Base-by-base conservation (phyloP, 2,888 invertebrate genomes). In the Drosophila mettleri region DNA sequence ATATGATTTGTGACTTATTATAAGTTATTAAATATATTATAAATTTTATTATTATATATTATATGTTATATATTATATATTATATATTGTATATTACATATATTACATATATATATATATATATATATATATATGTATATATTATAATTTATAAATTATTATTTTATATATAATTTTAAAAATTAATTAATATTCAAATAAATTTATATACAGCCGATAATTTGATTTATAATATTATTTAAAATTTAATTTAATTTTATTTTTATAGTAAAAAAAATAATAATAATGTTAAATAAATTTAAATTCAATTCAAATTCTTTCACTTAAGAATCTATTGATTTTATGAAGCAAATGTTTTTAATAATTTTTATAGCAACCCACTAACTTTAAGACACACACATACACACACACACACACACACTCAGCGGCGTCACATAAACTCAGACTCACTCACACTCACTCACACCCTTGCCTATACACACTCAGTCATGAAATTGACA, bases 401-500 rank as follows among this genome's bases (percentile, higher is more conserved):
- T 10, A 3, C 20, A 20, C 38, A 20, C 18, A 36, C 38, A 18
- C 39, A 10, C 10, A 18, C 2, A 16, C 10, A 20, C 41, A 24
- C 18, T 18, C 10, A 38, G 4, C 18, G 3, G 4, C 18, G 3
- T 43, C 9, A 41, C 18, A 27, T 20, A n/a, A 41, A 59, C 16
- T 49, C 34, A 27, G 10, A 8, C 34, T 8, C 14, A 18, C 5
- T 12, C 16, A 36, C 14, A 49, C 33, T 34, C 43, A 39, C 33
- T 46, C 58, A 16, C 41, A 41, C 48, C 16, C 29, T 14, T 20
- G 48, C 43, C 53, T 7, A 43, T 16, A 49, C 22, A 33, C 59
- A 68, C 27, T 31, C 55, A 46, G 29, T 24, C 45, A 62, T 34
- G 29, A 69, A 78, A 65, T 65, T 79, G 76, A 66, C 86, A 85